Percentiles rank a stretch among this genome's conserved stretches.
phyloP scores from a whole-genome alignment of 2,888 invertebrate species.

The Operophtera brumata region DNA sequence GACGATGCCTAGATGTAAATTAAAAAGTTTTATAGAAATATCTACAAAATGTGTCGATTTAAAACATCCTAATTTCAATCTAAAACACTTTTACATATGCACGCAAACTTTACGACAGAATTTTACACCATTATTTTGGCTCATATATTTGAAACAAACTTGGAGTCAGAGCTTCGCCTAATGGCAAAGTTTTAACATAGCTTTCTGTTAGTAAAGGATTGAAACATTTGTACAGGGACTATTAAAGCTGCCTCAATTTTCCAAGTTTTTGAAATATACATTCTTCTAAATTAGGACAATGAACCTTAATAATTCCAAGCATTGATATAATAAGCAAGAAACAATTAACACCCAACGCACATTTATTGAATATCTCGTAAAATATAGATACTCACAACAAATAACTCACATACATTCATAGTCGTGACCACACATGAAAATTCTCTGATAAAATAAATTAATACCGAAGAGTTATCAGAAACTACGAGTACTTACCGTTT shows the following conservation, averaged over 20 bases:
- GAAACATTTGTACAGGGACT: constrained; percentile 6
- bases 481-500: too few relatives aligned
- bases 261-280: neutral
- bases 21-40: too few relatives aligned
- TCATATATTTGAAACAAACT: constrained; percentile 9
- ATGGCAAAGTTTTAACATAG: constrained; percentile 12
- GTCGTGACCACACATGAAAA: too few relatives aligned
- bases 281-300: neutral
- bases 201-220: constrained; percentile 14
- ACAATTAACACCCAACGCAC: too few relatives aligned
- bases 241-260: neutral
- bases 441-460: too few relatives aligned
- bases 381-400: too few relatives aligned
- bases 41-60: neutral
- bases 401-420: too few relatives aligned
- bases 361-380: too few relatives aligned
- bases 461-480: too few relatives aligned
- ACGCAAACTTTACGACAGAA: constrained; percentile 7
- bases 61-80: constrained; percentile 1
- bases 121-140: constrained; percentile 12
- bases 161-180: constrained; percentile 1
- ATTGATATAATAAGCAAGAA: too few relatives aligned
- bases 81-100: neutral
- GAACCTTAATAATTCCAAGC: neutral
- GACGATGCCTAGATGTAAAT: too few relatives aligned